Evolutionary conservation across 2,113 vertebrate species (phyloP).

Genomic region (Anarrhichthys ocellatus): DNA sequence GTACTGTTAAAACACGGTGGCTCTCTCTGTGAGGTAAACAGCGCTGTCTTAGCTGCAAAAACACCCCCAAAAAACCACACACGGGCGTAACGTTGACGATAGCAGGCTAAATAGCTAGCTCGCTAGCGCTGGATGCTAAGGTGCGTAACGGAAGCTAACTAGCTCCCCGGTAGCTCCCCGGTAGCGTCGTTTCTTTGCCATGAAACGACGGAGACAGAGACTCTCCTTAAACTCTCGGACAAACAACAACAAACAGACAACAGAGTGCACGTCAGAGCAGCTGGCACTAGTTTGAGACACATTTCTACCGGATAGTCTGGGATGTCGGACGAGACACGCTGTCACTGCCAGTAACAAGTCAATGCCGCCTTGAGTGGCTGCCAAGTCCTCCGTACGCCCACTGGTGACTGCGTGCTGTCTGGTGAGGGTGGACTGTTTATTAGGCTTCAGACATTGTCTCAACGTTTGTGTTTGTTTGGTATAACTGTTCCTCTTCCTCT

Average conservation of each 20-base stretch:
- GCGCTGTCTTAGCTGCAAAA: constrained; percentile 8
- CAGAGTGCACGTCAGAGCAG: background rate
- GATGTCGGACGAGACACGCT: constrained; percentile 47
- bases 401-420: background rate
- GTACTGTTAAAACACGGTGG: background rate
- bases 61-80: constrained; percentile 19
- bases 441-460: constrained; percentile 8
- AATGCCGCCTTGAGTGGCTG: constrained; percentile 44
- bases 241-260: background rate
- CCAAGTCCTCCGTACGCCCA: constrained; percentile 13
- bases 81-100: constrained; percentile 32
- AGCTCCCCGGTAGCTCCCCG: constrained; percentile 26
- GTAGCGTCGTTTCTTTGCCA: background rate
- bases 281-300: constrained; percentile 23
- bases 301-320: constrained; percentile 25
- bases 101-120: constrained; percentile 70
- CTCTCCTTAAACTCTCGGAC: background rate
- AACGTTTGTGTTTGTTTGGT: constrained; percentile 2
- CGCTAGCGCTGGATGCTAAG: constrained; percentile 62
- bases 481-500: constrained; percentile 5
- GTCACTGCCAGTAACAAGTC: constrained; percentile 52
- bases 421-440: no score
- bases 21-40: background rate
- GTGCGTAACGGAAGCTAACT: constrained; percentile 59
- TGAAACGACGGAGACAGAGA: background rate